Evolutionary conservation across 2,888 invertebrate species (phyloP).

Genomic region (Bombyx huttoni): DNA sequence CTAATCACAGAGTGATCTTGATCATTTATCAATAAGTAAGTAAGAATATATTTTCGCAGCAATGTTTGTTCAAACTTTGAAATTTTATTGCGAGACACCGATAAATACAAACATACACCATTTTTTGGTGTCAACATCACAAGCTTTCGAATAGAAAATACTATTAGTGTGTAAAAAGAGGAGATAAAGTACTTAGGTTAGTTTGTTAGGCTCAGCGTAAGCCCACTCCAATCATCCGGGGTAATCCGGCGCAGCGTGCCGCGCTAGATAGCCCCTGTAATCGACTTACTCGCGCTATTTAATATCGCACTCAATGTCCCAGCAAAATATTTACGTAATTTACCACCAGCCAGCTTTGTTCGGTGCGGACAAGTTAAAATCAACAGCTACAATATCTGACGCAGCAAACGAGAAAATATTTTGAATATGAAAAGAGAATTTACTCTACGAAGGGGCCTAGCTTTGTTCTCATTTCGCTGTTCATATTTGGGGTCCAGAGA

Average conservation of each 20-base stretch:
- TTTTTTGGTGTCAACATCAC: neutral
- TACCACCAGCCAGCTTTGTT: constrained; percentile 23
- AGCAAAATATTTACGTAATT: constrained; percentile 48
- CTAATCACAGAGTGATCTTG: too few species aligned
- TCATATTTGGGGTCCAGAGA: neutral
- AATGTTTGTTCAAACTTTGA: too few species aligned
- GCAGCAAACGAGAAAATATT: neutral
- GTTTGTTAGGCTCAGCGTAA: constrained; percentile 16
- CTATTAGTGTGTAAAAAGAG: constrained; percentile 1
- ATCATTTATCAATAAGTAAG: too few species aligned
- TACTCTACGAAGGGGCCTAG: neutral
- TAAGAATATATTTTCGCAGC: too few species aligned
- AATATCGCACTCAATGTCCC: constrained; percentile 46
- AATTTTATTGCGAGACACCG: too few species aligned
- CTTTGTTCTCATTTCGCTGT: neutral
- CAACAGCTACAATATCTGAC: constrained; percentile 6
- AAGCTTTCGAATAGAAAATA: constrained; percentile 12
- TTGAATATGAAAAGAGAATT: neutral
- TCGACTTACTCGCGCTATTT: constrained; percentile 50
- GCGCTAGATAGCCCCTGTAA: constrained; percentile 40
- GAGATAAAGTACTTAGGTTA: constrained; percentile 12
- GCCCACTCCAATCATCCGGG: constrained; percentile 37
- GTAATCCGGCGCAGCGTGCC: constrained; percentile 40
- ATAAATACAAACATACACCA: neutral
- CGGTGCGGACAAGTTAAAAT: constrained; percentile 13